Evolutionary conservation across 2,113 vertebrate genomes (phyloP).

Genomic region (Saimiri boliviensis): DNA sequence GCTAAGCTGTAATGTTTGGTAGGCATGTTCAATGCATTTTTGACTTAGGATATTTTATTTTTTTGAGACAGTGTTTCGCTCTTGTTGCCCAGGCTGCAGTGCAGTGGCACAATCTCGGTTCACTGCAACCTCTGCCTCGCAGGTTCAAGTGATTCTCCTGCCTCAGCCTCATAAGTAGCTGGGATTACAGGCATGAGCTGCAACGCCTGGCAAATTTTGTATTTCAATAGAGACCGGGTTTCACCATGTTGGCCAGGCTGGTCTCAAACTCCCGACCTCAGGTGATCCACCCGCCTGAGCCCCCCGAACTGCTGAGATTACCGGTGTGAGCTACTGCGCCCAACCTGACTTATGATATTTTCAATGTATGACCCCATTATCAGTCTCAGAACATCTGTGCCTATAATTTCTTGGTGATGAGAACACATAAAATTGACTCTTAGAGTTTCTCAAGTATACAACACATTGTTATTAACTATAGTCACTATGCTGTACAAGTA

Average conservation of each 20-base stretch:
- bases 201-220: background rate
- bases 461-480: background rate
- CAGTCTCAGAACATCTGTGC: background rate
- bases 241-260: background rate
- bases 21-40: background rate
- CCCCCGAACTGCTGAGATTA: background rate
- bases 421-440: background rate
- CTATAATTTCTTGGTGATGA: background rate
- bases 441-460: background rate
- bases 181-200: background rate
- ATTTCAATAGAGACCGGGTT: background rate
- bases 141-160: no score
- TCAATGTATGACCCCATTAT: background rate
- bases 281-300: background rate
- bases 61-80: no score
- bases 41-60: no score
- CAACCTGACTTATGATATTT: no score
- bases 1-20: no score
- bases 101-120: no score
- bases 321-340: accelerated
- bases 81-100: no score
- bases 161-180: background rate
- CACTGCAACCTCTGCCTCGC: no score
- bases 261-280: background rate
- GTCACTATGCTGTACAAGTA: background rate